A percentile compares a stretch with the other conserved stretches of the same genome.
These are phyloP conservation scores for Fopius arisanus DNA, from an alignment of 1,140 invertebrate genomes.

Conservation along the genomic window DNA sequence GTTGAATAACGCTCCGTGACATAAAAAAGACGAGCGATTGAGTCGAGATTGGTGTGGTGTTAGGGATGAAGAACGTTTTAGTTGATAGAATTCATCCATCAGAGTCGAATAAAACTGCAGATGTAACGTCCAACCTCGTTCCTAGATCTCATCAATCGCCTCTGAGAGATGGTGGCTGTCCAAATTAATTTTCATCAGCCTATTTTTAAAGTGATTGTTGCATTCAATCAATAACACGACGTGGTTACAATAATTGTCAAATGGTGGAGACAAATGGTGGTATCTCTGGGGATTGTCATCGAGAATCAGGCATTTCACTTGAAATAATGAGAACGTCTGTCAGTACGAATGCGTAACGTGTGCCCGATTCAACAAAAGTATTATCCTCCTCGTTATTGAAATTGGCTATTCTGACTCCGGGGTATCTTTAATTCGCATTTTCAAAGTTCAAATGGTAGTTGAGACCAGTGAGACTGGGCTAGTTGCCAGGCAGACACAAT, in stretches of 20 bases:
- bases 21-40: no score
- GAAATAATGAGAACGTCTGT: conserved; percentile 6
- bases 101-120: no score
- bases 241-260: not conserved
- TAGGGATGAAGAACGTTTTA: no score
- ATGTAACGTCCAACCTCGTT: no score
- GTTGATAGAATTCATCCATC: no score
- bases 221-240: not conserved
- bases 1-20: no score
- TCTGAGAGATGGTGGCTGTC: no score
- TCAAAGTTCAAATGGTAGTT: conserved; percentile 16
- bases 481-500: conserved; percentile 58
- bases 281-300: conserved; percentile 1
- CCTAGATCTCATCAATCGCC: no score
- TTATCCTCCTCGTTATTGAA: conserved; percentile 9
- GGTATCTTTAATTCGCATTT: not conserved
- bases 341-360: conserved; percentile 24
- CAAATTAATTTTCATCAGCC: not conserved
- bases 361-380: conserved; percentile 27
- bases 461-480: conserved; percentile 42
- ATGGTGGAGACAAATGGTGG: not conserved
- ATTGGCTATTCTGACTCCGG: not conserved
- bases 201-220: not conserved
- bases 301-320: conserved; percentile 5
- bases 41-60: no score